Evolutionary conservation across 2,888 invertebrate genomes (phyloP).

Genomic region (Tubulanus polymorphus): DNA sequence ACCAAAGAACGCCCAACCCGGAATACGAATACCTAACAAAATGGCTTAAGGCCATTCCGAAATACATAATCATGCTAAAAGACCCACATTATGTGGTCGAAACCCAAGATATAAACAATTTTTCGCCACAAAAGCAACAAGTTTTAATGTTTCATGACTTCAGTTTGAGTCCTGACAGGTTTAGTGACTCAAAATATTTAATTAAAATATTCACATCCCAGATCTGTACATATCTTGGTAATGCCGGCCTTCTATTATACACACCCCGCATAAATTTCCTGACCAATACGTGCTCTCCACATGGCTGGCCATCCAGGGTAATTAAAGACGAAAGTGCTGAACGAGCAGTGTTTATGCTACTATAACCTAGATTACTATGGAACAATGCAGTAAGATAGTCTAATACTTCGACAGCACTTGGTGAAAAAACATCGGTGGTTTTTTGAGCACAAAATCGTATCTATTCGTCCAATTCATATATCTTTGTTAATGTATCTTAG

Average conservation of each 20-base stretch:
- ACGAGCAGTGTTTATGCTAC: constrained; percentile 16
- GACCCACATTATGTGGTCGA: too few relatives aligned
- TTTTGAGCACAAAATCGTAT: neutral
- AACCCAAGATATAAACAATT: too few relatives aligned
- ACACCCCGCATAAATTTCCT: neutral
- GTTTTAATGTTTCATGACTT: constrained; percentile 13
- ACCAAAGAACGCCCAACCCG: too few relatives aligned
- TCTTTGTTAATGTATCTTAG: too few relatives aligned
- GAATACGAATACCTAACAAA: too few relatives aligned
- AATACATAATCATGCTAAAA: too few relatives aligned
- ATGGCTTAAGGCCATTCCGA: too few relatives aligned
- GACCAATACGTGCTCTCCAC: neutral
- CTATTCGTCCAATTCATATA: too few relatives aligned
- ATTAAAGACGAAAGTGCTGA: constrained; percentile 14
- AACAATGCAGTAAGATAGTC: constrained; percentile 14
- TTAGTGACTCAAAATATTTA: neutral
- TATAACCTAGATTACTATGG: constrained; percentile 13
- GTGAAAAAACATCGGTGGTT: neutral
- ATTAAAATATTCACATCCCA: neutral
- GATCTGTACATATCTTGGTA: neutral
- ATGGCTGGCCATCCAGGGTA: neutral
- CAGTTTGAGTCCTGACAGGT: too few relatives aligned
- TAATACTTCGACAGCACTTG: neutral
- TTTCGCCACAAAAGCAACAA: too few relatives aligned
- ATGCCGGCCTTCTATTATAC: neutral